Conservation (phyloP, 2,113 vertebrate genomes). For the Oxyruncus cristatus region DNA sequence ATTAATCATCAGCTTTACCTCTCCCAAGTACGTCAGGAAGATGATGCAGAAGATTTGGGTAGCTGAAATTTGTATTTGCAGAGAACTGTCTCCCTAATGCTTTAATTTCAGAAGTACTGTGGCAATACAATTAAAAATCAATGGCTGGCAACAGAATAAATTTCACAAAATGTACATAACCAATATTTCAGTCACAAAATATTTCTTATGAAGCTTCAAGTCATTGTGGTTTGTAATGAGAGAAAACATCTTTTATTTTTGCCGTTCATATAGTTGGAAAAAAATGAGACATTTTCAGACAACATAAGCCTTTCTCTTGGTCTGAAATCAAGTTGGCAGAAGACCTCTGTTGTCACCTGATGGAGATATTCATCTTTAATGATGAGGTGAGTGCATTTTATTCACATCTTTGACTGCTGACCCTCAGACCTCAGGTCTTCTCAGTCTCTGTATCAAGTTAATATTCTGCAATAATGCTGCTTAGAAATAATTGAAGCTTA, state of each 20-base stretch:
- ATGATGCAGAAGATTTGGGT: neutral
- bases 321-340: neutral
- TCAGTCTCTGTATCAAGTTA: neutral
- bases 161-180: neutral
- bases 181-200: neutral
- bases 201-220: neutral
- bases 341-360: neutral
- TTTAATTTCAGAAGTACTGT: neutral
- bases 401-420: neutral
- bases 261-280: neutral
- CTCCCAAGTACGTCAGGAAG: neutral
- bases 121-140: conserved; percentile 2
- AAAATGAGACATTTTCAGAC: neutral
- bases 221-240: neutral
- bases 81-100: neutral
- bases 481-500: neutral
- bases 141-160: neutral
- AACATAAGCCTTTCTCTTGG: neutral
- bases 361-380: neutral
- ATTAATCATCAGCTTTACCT: neutral
- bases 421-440: neutral
- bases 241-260: neutral
- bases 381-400: neutral
- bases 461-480: neutral
- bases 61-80: neutral